Evolutionary conservation across 2,797 vertebrate genomes (phyloP).

Genomic region (Peromyscus nudipes): DNA sequence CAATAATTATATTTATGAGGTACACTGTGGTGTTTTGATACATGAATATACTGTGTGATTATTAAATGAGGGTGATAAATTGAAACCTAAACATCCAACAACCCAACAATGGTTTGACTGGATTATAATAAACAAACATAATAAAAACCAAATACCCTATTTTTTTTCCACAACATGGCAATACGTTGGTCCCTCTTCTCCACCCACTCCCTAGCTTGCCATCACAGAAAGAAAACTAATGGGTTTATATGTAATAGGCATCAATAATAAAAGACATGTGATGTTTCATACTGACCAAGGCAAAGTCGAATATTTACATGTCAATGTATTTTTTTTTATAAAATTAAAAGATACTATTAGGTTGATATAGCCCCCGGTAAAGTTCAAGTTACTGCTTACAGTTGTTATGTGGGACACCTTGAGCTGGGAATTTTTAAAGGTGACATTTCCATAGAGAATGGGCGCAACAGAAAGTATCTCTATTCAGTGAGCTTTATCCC

Average conservation of each 20-base stretch:
- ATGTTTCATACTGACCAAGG: background rate
- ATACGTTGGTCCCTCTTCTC: background rate
- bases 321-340: background rate
- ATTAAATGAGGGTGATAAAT: background rate
- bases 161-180: slow-evolving; percentile 62
- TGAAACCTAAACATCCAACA: background rate
- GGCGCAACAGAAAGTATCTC: slow-evolving; percentile 3
- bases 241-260: slow-evolving; percentile 68
- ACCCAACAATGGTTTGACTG: background rate
- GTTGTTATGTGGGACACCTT: background rate
- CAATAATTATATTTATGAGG: background rate
- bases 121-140: slow-evolving; percentile 52
- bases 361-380: background rate
- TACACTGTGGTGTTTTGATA: background rate
- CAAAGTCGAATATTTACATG: slow-evolving; percentile 36
- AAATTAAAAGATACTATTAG: slow-evolving; percentile 14
- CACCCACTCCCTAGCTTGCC: background rate
- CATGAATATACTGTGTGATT: background rate
- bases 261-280: slow-evolving; percentile 7
- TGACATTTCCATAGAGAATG: slow-evolving; percentile 18
- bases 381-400: slow-evolving; percentile 25
- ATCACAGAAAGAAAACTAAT: slow-evolving; percentile 10
- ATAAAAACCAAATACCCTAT: slow-evolving; percentile 64
- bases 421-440: slow-evolving; percentile 12
- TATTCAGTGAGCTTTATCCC: background rate